Evolutionary conservation across 2,797 vertebrate species (phyloP).

Genomic region (Acipenser ruthenus): DNA sequence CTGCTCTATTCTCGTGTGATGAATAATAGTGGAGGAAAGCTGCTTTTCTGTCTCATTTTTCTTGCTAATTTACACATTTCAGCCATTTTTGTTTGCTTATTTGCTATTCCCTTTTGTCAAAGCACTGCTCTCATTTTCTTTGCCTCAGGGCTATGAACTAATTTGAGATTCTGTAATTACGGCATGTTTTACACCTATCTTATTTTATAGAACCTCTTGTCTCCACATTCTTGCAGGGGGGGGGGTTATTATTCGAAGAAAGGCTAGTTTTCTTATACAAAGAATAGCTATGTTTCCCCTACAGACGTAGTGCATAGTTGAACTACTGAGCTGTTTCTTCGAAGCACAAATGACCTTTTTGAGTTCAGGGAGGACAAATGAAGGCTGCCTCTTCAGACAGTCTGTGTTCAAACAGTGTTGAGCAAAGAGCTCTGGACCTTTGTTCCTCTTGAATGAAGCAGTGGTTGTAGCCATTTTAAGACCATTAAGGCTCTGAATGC

Average conservation of each 20-base stretch:
- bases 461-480: constrained; percentile 82
- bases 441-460: constrained; percentile 67
- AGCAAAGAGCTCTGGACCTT: constrained; percentile 60
- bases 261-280: constrained; percentile 41
- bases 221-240: constrained; percentile 58
- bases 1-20: constrained; percentile 86
- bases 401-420: constrained; percentile 64
- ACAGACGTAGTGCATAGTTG: constrained; percentile 43
- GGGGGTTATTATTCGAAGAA: neutral
- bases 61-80: constrained; percentile 98
- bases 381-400: constrained; percentile 58
- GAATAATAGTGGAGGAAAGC: constrained; percentile 85
- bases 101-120: constrained; percentile 86
- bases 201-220: constrained; percentile 81
- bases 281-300: constrained; percentile 43
- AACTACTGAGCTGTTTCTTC: constrained; percentile 44
- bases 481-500: constrained; percentile 76
- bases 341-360: constrained; percentile 54
- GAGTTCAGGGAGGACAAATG: constrained; percentile 64
- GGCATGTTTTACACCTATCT: constrained; percentile 98
- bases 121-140: constrained; percentile 71
- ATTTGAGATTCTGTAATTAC: constrained; percentile 98
- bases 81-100: constrained; percentile 96
- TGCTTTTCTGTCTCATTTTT: constrained; percentile 87
- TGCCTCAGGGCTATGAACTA: constrained; percentile 90